Base-by-base conservation (phyloP, 1,140 invertebrate genomes). In the Mamestra configurata region DNA sequence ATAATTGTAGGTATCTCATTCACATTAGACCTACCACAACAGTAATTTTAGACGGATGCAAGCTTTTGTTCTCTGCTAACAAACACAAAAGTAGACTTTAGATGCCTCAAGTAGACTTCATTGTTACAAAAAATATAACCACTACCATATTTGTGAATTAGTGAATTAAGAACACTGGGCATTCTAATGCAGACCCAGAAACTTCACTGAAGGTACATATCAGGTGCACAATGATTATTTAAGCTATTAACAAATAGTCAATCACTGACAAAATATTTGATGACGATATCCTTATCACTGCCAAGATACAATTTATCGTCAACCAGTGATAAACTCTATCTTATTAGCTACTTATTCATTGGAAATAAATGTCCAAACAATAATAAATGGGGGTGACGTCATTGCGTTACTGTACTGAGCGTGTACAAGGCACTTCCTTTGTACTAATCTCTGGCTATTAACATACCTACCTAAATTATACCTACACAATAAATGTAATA, bases 341-440 rank as follows among this genome's bases (percentile, higher is more conserved):
- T 24, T 11, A 15, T 49, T 51, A 49, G 43, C 20, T 68, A 46
- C 64, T 68, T 68, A 71, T 71, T 71, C 68, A 53, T 71, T 51
- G 27, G 24, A 71, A 71, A 71, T 71, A 71, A 71, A 71, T 71
- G 68, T 46, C 68, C 51, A 51, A 53, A 71, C 68, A 71, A 71
- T 71, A 71, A 71, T 53, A 71, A 51, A 53, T 71, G 22, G 18
- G 2, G 31, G n/a, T 35, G 68, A 71, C 46, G 66, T n/a, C 43
- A 70, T 43, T 31, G 13, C 15, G 15, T 27, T 31, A 20, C 15
- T 20, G 51, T 22, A 10, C 18, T 8, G 1, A 55, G 0, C 43
- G 13, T n/a, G 43, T 49, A n/a, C 15, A n/a, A 3, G 43, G 43
- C 43, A n/a, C 15, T 49, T 49, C 15, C 43, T 49, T 49, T 49